These are phyloP conservation scores for Psittacula echo DNA, from an alignment of 2,797 vertebrate species.

Conservation along the genomic window DNA sequence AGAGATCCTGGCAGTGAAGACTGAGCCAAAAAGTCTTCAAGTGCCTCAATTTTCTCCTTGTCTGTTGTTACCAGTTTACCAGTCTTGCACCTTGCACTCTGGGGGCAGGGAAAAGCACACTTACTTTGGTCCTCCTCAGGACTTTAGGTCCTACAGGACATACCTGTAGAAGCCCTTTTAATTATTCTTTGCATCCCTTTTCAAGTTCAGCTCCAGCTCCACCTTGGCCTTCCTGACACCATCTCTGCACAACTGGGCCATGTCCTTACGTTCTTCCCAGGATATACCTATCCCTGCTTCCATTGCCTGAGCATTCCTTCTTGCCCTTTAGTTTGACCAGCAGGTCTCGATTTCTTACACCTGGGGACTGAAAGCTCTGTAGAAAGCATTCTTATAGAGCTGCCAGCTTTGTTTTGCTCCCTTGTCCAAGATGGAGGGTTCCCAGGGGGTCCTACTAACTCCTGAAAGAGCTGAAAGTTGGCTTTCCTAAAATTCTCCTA, in stretches of 20 bases:
- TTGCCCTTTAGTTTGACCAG: not conserved
- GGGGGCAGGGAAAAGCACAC: no score
- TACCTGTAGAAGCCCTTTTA: not conserved
- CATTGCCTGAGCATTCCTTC: not conserved
- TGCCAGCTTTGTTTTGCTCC: not conserved
- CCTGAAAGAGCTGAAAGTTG: not conserved
- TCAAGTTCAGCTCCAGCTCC: not conserved
- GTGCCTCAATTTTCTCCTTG: not conserved
- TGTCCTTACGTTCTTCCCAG: not conserved
- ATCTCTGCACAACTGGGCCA: not conserved
- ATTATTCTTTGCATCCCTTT: not conserved
- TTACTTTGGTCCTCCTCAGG: not conserved
- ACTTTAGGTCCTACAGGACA: not conserved
- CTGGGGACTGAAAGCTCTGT: not conserved
- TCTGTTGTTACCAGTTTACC: not conserved
- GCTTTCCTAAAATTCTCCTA: not conserved
- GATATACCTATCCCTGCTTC: not conserved
- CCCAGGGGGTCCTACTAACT: not conserved
- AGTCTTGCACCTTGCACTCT: not conserved
- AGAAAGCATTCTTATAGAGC: not conserved
- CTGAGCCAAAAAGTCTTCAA: not conserved
- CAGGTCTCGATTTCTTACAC: not conserved
- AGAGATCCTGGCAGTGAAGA: not conserved
- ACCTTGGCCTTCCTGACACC: not conserved
- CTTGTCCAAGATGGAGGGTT: not conserved